These are phyloP conservation scores for Hymenopus coronatus DNA, from an alignment of 2,888 invertebrate genomes.

Conservation along the genomic window DNA sequence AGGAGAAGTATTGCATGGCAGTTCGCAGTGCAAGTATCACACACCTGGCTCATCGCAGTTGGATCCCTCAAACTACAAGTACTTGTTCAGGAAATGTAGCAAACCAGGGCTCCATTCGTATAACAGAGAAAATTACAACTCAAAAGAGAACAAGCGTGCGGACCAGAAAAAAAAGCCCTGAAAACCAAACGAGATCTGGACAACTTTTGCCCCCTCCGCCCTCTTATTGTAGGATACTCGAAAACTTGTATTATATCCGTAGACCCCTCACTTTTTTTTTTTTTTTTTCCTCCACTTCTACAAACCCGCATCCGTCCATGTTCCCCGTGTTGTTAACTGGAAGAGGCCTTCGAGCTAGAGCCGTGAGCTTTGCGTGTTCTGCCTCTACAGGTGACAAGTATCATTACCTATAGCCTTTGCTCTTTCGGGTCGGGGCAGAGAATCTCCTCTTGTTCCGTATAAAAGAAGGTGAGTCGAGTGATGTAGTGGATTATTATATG, in stretches of 20 bases:
- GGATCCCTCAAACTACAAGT: background rate
- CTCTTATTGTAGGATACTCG: slow-evolving; percentile 15
- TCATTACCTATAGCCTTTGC: slow-evolving; percentile 22
- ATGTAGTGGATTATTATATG: slow-evolving; percentile 10
- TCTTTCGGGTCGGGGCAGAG: background rate
- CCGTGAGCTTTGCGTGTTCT: slow-evolving; percentile 2
- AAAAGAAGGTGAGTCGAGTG: slow-evolving; percentile 10
- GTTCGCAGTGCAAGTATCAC: background rate
- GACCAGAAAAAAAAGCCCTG: background rate
- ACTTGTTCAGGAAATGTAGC: background rate
- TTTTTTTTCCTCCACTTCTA: background rate
- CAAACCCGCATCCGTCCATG: background rate
- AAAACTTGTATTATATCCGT: slow-evolving; percentile 10
- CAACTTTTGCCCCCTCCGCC: slow-evolving; percentile 1
- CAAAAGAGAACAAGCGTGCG: background rate
- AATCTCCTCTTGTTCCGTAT: background rate
- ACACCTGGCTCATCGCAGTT: background rate
- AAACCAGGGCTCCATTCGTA: background rate
- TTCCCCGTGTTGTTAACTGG: background rate
- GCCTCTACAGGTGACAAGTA: slow-evolving; percentile 17
- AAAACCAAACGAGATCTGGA: slow-evolving; percentile 15
- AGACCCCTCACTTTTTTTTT: background rate
- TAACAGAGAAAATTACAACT: slow-evolving; percentile 4
- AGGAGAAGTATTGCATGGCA: background rate
- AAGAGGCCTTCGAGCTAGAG: background rate